Conservation (phyloP, 2,797 vertebrate genomes). For the Ctenopoma kingsleyae region DNA sequence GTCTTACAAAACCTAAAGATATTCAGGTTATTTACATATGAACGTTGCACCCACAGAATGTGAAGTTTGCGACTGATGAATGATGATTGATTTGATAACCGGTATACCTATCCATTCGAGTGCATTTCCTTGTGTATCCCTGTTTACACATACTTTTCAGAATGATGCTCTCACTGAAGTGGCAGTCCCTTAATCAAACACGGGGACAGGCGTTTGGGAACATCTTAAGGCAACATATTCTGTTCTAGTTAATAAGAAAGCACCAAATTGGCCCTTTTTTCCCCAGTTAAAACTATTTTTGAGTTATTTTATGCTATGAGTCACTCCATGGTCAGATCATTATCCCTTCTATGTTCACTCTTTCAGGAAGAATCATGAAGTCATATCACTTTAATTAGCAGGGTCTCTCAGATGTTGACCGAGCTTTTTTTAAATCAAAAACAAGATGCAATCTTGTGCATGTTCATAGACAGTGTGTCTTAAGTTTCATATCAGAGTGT, state of each 20-base stretch:
- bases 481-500: conserved; percentile 39
- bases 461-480: conserved; percentile 38
- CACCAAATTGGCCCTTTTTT: not conserved
- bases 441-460: conserved; percentile 38
- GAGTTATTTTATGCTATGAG: conserved; percentile 5
- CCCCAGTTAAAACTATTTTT: not conserved
- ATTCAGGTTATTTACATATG: too few relatives aligned
- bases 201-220: not conserved
- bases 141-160: not conserved
- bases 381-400: conserved; percentile 52
- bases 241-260: not conserved
- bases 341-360: conserved; percentile 27
- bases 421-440: conserved; percentile 55
- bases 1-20: too few relatives aligned
- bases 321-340: conserved; percentile 15
- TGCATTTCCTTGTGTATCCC: not conserved
- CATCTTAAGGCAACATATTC: not conserved
- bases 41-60: too few relatives aligned
- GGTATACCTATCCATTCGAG: too few relatives aligned
- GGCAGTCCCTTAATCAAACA: not conserved
- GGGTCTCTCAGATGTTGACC: conserved; percentile 23
- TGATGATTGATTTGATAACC: too few relatives aligned
- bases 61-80: too few relatives aligned
- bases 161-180: not conserved
- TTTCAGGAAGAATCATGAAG: conserved; percentile 30